A percentile compares a stretch with the other conserved stretches of the same genome.
phyloP scores from a whole-genome alignment of 2,888 invertebrate species.

The Caenorhabditis panamensis region DNA sequence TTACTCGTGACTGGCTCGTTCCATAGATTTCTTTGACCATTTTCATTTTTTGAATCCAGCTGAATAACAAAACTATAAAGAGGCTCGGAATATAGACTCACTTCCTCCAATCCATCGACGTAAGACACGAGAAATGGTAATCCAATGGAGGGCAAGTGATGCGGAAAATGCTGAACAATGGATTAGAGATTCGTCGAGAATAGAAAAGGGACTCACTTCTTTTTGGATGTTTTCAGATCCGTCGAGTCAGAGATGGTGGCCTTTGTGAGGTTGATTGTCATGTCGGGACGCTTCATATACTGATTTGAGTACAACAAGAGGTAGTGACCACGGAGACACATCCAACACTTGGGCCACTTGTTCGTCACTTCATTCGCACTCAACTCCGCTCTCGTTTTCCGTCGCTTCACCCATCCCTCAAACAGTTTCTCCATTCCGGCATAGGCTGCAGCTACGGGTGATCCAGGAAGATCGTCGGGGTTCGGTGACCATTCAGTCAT shows the following conservation, averaged over 20 bases:
- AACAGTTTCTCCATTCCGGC: constrained; percentile 64
- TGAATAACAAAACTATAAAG: constrained; percentile 26
- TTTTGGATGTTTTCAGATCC: constrained; percentile 77
- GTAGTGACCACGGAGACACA: constrained; percentile 70
- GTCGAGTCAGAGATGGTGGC: constrained; percentile 71
- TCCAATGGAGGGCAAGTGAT: constrained; percentile 64
- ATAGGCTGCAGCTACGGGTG: constrained; percentile 45
- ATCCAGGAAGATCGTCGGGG: constrained; percentile 48
- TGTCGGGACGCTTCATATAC: constrained; percentile 73
- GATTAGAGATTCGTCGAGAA: background rate
- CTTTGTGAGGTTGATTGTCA: constrained; percentile 71
- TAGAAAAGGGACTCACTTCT: constrained; percentile 68
- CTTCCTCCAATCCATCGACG: constrained; percentile 68
- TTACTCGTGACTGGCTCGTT: constrained; percentile 45
- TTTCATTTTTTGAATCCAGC: constrained; percentile 69
- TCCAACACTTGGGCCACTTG: constrained; percentile 79
- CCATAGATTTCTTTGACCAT: constrained; percentile 60
- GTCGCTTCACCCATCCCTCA: constrained; percentile 73
- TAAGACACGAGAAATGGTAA: constrained; percentile 72
- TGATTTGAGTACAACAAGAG: constrained; percentile 74
- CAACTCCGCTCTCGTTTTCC: constrained; percentile 71
- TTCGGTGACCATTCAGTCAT: constrained; percentile 58
- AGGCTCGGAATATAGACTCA: constrained; percentile 16
- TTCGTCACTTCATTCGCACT: constrained; percentile 66
- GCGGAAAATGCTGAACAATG: constrained; percentile 71